phyloP scores from a whole-genome alignment of 2,113 vertebrate species.

The Paramisgurnus dabryanus region DNA sequence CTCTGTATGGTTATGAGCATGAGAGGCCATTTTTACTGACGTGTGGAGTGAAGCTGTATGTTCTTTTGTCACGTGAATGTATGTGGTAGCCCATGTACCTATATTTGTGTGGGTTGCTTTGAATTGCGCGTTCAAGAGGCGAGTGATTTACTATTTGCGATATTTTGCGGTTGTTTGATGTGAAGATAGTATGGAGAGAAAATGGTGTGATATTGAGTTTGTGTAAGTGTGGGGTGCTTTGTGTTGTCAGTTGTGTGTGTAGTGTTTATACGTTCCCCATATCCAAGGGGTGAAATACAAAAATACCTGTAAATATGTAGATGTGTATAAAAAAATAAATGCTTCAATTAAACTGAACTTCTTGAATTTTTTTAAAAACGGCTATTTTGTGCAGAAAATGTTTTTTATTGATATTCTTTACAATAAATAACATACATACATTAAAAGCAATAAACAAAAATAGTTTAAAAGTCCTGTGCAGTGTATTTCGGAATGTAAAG shows the following conservation, averaged over 20 bases:
- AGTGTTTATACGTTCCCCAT: constrained; percentile 40
- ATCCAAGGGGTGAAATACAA: constrained; percentile 58
- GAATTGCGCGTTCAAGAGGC: constrained; percentile 61
- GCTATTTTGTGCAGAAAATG: background rate
- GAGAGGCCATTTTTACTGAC: constrained; percentile 25
- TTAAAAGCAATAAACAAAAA: constrained; percentile 3
- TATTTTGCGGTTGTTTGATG: constrained; percentile 50
- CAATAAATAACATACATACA: constrained; percentile 37
- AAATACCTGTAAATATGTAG: constrained; percentile 77
- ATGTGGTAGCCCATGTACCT: constrained; percentile 65
- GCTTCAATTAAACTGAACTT: constrained; percentile 62
- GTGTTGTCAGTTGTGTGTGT: constrained; percentile 56
- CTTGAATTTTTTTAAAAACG: background rate
- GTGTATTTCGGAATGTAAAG: background rate
- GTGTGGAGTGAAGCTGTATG: constrained; percentile 43
- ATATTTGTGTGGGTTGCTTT: constrained; percentile 62
- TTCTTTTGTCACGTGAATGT: constrained; percentile 62
- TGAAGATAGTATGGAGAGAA: constrained; percentile 60
- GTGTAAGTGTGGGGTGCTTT: constrained; percentile 60
- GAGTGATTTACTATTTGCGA: constrained; percentile 61
- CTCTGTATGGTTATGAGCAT: constrained; percentile 27
- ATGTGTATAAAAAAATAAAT: constrained; percentile 75
- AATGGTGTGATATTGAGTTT: constrained; percentile 59
- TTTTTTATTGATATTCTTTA: constrained; percentile 39
- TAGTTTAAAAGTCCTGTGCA: background rate